Conservation (phyloP, 1,140 invertebrate species). For the Cephus cinctus region DNA sequence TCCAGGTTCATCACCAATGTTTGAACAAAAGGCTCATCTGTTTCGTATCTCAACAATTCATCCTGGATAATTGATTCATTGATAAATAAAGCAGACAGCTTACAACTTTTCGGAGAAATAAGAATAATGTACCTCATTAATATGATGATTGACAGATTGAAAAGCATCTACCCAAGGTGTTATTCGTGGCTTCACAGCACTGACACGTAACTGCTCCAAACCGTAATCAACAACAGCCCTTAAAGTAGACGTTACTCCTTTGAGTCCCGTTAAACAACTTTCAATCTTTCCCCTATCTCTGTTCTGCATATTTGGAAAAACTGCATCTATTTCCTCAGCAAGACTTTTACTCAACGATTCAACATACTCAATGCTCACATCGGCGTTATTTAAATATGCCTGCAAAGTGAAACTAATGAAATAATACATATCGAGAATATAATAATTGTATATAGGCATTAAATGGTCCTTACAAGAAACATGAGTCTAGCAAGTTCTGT, state of each 20-base stretch:
- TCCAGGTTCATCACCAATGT: constrained; percentile 84
- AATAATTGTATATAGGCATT: no score
- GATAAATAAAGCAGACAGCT: no score
- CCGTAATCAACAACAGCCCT: constrained; percentile 82
- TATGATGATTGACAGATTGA: constrained; percentile 73
- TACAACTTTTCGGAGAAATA: constrained; percentile 7
- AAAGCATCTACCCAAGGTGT: constrained; percentile 87
- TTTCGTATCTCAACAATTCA: constrained; percentile 83
- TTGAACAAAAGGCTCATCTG: constrained; percentile 88
- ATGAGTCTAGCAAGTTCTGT: constrained; percentile 71
- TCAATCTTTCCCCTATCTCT: constrained; percentile 73
- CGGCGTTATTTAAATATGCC: constrained; percentile 92
- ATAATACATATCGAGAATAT: neutral
- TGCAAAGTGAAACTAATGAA: constrained; percentile 41
- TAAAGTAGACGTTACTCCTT: constrained; percentile 70
- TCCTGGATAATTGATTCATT: constrained; percentile 73
- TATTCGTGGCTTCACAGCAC: constrained; percentile 83
- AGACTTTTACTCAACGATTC: constrained; percentile 76
- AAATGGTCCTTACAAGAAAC: constrained; percentile 74
- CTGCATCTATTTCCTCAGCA: constrained; percentile 66
- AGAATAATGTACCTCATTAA: constrained; percentile 68
- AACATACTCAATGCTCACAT: constrained; percentile 87
- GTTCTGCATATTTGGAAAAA: constrained; percentile 62
- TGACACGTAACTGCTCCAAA: constrained; percentile 77
- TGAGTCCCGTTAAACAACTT: constrained; percentile 76